A percentile compares a stretch with the other conserved stretches of the same genome.
Evolutionary conservation across 2,797 vertebrate genomes (phyloP).

Genomic region (Helicolenus hilgendorfi): DNA sequence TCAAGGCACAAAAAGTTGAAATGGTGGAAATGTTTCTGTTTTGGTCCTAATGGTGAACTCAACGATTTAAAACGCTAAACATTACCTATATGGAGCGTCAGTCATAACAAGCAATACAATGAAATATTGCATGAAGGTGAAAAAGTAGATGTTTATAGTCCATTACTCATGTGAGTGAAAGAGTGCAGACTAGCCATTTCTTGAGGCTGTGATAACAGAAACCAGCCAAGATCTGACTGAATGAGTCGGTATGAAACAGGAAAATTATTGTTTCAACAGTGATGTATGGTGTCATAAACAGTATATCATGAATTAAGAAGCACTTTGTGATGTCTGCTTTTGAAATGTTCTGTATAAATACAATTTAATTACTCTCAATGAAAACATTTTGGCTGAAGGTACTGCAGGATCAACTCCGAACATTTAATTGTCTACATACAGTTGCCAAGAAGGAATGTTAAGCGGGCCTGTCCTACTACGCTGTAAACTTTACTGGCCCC

Average conservation of each 20-base stretch:
- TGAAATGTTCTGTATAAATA: neutral
- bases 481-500: neutral
- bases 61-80: rapidly evolving
- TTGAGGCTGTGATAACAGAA: neutral
- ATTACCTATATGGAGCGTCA: neutral
- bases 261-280: neutral
- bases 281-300: neutral
- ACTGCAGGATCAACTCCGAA: too few species aligned
- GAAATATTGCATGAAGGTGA: conserved; percentile 35
- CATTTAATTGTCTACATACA: too few species aligned
- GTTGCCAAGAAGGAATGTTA: too few species aligned
- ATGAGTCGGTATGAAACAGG: neutral
- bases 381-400: too few species aligned
- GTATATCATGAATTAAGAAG: neutral
- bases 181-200: too few species aligned
- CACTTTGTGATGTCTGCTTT: neutral
- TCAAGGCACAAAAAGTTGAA: neutral
- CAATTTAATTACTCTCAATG: neutral
- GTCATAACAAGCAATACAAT: neutral
- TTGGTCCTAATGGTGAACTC: neutral
- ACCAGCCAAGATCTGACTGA: neutral
- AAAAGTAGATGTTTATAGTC: conserved; percentile 21
- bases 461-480: neutral
- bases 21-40: neutral
- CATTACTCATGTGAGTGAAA: conserved; percentile 59